Base-by-base conservation (phyloP, 2,888 invertebrate genomes). In the Epinotia demarniana region DNA sequence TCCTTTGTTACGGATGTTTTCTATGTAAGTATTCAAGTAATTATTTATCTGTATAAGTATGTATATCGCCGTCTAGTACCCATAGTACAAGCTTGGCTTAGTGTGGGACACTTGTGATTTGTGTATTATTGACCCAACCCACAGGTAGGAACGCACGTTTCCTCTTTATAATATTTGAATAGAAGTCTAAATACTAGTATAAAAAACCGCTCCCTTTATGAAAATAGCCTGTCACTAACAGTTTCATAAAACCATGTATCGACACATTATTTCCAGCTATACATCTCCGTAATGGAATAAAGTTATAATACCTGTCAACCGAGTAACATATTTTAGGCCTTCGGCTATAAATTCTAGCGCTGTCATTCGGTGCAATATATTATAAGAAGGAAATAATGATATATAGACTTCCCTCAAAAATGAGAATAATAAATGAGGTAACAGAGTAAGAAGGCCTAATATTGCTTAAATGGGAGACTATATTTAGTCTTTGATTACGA, bases 301-400 rank as follows among this genome's bases (percentile, higher is more conserved):
- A 63, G 57, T 27, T 69, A 66, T 58, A 57, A 69, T 69, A 57
- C 69, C 43, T 55, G 46, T 69, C 68, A 69, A n/a, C 69, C 74
- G 68, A 49, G 43, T 23, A 63, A 62, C 64, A 71, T 75, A 75
- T 71, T 75, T 66, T 72, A 75, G 66, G n/a, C 27, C 33, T 49
- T 67, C 23, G 58, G 69, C 74, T 18, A 74, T 74, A 70, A 74
- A 74, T 74, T 49, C 16, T 49, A 18, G 63, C 74, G 63, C 64
- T 74, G 74, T 60, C 68, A 53, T 39, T 39, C 19, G 43, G 27
- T 58, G 62, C 55, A 64, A 74, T 74, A 64, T 58, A 70, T 62
- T 63, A 13, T 46, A 39, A 18, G 23, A 27, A 23, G 19, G 27
- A 57, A 74, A 64, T 68, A 60, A 57, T 74, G 74, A 74, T 74